Evolutionary conservation across 2,797 vertebrate genomes (phyloP).

Genomic region (Peromyscus eremicus): DNA sequence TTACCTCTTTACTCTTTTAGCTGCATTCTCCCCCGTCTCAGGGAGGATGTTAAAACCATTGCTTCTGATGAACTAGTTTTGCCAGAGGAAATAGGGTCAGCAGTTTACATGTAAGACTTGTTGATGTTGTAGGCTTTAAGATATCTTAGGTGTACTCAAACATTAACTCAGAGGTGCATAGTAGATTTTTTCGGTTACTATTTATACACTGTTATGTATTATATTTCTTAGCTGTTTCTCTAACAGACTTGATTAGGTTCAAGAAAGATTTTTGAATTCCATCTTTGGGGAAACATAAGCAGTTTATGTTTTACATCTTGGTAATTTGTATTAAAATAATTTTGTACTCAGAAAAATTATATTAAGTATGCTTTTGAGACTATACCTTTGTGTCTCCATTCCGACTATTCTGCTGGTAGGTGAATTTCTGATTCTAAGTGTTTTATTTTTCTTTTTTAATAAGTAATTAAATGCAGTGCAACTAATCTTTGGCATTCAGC

Average conservation of each 20-base stretch:
- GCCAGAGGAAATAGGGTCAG: constrained; percentile 26
- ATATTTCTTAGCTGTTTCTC: constrained; percentile 18
- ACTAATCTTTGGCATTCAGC: background rate
- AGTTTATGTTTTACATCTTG: constrained; percentile 11
- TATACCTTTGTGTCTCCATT: background rate
- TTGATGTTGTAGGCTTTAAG: constrained; percentile 25
- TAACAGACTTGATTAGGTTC: constrained; percentile 37
- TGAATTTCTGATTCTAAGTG: background rate
- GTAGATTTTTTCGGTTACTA: background rate
- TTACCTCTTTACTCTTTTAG: too few relatives aligned
- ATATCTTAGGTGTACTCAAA: constrained; percentile 5
- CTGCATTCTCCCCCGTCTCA: background rate
- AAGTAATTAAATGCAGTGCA: constrained; percentile 24
- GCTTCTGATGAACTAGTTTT: constrained; percentile 1
- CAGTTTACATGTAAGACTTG: constrained; percentile 39
- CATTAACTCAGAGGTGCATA: background rate
- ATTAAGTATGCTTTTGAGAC: constrained; percentile 20
- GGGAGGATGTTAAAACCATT: background rate
- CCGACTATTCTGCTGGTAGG: background rate
- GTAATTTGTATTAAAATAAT: constrained; percentile 50
- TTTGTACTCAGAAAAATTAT: constrained; percentile 13
- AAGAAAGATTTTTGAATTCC: background rate
- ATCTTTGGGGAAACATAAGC: constrained; percentile 8
- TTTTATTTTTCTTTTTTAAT: constrained; percentile 10
- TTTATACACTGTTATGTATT: constrained; percentile 21